Evolutionary conservation across 2,888 invertebrate species (phyloP).

Genomic region (Cataglyphis altisquamis): DNA sequence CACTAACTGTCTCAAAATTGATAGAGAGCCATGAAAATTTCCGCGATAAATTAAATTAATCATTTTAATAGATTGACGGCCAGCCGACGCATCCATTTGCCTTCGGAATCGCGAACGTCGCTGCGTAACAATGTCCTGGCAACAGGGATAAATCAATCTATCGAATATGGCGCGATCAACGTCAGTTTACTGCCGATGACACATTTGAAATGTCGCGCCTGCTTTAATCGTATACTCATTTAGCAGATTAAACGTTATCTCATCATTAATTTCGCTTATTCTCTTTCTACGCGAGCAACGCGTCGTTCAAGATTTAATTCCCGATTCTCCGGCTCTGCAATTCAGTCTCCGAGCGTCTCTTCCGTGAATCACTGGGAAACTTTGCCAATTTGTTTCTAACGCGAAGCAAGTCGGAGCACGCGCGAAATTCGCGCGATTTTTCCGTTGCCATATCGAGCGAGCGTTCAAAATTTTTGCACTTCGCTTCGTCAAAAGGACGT

Average conservation of each 20-base stretch:
- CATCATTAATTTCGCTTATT: conserved; percentile 2
- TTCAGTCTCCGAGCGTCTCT: neutral
- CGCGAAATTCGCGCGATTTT: conserved; percentile 19
- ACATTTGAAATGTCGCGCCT: conserved; percentile 40
- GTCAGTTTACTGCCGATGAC: conserved; percentile 51
- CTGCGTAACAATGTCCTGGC: conserved; percentile 34
- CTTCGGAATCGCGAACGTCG: conserved; percentile 35
- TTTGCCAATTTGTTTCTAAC: conserved; percentile 35
- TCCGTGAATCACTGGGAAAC: conserved; percentile 20
- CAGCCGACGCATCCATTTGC: conserved; percentile 49
- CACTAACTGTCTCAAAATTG: neutral
- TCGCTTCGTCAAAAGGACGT: neutral
- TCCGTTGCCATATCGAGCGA: conserved; percentile 1
- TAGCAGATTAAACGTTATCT: conserved; percentile 29
- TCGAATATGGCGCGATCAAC: conserved; percentile 46
- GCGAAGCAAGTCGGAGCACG: conserved; percentile 17
- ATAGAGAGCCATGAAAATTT: conserved; percentile 15
- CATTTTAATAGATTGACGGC: conserved; percentile 51
- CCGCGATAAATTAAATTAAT: conserved; percentile 48
- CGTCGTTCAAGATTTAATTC: conserved; percentile 35
- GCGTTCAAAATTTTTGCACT: neutral
- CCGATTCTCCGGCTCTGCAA: neutral
- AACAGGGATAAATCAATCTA: conserved; percentile 52
- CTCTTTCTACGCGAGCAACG: neutral
- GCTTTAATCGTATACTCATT: conserved; percentile 37